Evolutionary conservation across 1,140 invertebrate species (phyloP).

Genomic region (Drosophila leontia): DNA sequence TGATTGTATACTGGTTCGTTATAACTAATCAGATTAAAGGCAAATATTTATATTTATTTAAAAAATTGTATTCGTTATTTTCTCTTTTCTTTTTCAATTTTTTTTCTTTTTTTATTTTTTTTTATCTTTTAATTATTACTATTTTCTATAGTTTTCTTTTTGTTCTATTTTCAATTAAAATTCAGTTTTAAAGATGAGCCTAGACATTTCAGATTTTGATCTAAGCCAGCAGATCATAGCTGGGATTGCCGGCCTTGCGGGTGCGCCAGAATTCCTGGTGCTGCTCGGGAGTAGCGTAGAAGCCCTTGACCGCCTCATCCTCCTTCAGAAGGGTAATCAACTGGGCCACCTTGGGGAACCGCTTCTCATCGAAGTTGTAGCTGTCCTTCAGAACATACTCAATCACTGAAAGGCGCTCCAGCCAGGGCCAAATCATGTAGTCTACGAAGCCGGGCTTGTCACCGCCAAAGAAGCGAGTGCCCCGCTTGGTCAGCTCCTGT

Average conservation of each 20-base stretch:
- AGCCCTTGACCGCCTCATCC: constrained; percentile 52
- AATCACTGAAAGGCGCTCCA: constrained; percentile 87
- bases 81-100: neutral
- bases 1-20: no score
- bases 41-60: neutral
- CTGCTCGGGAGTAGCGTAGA: constrained; percentile 49
- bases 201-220: neutral
- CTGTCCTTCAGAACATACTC: constrained; percentile 33
- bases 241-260: constrained; percentile 46
- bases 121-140: neutral
- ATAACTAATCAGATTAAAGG: no score
- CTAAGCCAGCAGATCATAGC: constrained; percentile 60
- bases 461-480: constrained; percentile 89
- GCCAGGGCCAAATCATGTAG: constrained; percentile 96
- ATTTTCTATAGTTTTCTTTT: neutral
- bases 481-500: constrained; percentile 88
- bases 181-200: neutral
- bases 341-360: constrained; percentile 47
- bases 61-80: neutral
- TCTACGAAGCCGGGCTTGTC: constrained; percentile 91
- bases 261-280: constrained; percentile 47
- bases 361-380: constrained; percentile 52
- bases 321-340: constrained; percentile 40
- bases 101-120: neutral
- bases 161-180: neutral